A percentile compares a stretch with the other conserved stretches of the same genome.
These are phyloP conservation scores for Drosophila parabipectinata DNA, from an alignment of 1,140 invertebrate genomes.

Conservation along the genomic window DNA sequence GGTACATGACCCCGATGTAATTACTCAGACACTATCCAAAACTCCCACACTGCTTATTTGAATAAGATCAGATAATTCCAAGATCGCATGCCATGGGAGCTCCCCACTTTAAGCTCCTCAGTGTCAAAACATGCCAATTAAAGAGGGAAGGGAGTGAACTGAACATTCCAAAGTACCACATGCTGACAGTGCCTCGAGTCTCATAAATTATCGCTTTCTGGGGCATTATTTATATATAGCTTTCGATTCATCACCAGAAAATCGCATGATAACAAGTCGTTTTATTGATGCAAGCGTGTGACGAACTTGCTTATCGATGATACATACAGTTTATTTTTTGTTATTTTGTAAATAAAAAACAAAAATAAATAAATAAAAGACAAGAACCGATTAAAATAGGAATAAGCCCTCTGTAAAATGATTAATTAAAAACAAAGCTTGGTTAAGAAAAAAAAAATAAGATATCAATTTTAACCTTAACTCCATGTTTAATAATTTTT, in stretches of 20 bases:
- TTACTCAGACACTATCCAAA: background rate
- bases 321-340: background rate
- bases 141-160: background rate
- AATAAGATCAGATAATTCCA: background rate
- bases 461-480: too few relatives aligned
- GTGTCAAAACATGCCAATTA: constrained; percentile 64
- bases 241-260: constrained; percentile 37
- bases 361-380: background rate
- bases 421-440: too few relatives aligned
- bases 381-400: background rate
- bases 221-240: constrained; percentile 40
- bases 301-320: background rate
- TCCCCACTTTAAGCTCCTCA: constrained; percentile 2
- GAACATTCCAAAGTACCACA: constrained; percentile 37
- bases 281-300: constrained; percentile 1
- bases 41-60: background rate
- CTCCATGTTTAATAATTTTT: too few relatives aligned
- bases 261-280: constrained; percentile 17
- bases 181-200: constrained; percentile 61
- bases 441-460: too few relatives aligned
- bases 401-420: too few relatives aligned
- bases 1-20: background rate
- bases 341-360: background rate
- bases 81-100: background rate
- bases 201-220: constrained; percentile 73